Evolutionary conservation across 1,140 invertebrate species (phyloP), one percentile per base, ranked within the genome.

Genomic region (Hypsibius dujardini): DNA sequence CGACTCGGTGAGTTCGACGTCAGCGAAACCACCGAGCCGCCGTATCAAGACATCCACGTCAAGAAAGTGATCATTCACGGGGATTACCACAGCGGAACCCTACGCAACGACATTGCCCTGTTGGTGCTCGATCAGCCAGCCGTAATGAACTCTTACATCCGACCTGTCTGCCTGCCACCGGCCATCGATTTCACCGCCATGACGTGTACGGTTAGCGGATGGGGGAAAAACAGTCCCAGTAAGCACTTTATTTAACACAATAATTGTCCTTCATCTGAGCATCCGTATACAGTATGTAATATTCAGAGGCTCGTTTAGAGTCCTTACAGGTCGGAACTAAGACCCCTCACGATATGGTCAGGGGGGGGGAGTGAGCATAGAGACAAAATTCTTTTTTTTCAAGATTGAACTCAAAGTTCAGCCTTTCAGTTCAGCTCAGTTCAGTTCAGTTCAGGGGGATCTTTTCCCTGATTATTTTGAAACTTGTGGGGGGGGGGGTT

Each of bases 141-240:
- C 15, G 79, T 83, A 69, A 87, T 88, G 71, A 90, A 86, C 70
- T 82, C 7, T 56, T 56, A 56, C 50, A 85, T 92, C 1, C 81
- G 86, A 71, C 88, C 91, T 85, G 73, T 87, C 85, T 2, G 86
- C 85, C 62, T 92, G 86, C 77, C 78, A 88, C 1, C 85, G 78
- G 79, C 78, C 79, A 67, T 88, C 2, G 87, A 90, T 62, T 12
- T 67, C 62, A 84, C 85, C 45, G 87, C 81, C 80, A 76, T 85
- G 2, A 84, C 88, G 70, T 92, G 90, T 77, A 91, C 88, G 86
- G 92, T 90, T 1, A 93, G 90, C 12, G 91, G 92, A 7, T 95
- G 92, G 92, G 92, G 92, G 62, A 95, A 95, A 79, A 89, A 94
- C 76, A 89, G 42, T 42, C 62, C 62, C 12, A 42, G 62, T 67